Evolutionary conservation across 2,888 invertebrate species (phyloP), one percentile per base, ranked within the genome.

Genomic region (Ophion costatus): DNA sequence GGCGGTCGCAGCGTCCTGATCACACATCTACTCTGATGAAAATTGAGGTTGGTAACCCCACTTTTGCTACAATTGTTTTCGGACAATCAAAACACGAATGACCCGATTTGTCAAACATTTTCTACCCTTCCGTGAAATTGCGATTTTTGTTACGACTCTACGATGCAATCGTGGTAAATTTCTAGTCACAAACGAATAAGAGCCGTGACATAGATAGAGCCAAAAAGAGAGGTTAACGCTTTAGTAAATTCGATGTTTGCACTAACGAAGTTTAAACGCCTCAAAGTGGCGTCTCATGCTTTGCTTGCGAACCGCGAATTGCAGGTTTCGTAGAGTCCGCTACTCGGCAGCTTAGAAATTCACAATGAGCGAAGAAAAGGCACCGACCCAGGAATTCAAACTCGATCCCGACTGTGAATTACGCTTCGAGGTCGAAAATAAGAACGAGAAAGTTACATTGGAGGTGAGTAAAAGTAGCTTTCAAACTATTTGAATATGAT

Each of bases 361-460:
- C 38, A 75, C 11, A 80, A 93, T 94, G 94, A 88, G 91, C 0
- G 94, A 94, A 67, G 93, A 93, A 78, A 93, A 92, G 51, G 61
- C 87, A 4, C 80, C 90, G 14, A 89, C 93, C 1, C 95, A 95
- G 94, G 98, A 98, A 92, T 98, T 97, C 91, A 97, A 97, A 92
- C 94, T 99, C 77, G 98, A 98, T 84, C 95, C 96, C 0, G 98
- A 98, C 92, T 96, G 97, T 14, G 99, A 99, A 94, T 94, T 99
- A n/a, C 96, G 99, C 70, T 98, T 99, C 94, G 99, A 99, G 95
- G 97, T 98, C 0, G 98, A 98, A 94, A 95, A 96, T 4, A 97
- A 97, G 94, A 96, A 96, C 93, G 97, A 97, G 92, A 98, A 97
- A 94, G 97, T 97, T 2, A 95, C 95, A 81, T 94, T 98, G 82